Evolutionary conservation across 1,140 invertebrate species (phyloP).

Genomic region (Bombus haemorrhoidalis): DNA sequence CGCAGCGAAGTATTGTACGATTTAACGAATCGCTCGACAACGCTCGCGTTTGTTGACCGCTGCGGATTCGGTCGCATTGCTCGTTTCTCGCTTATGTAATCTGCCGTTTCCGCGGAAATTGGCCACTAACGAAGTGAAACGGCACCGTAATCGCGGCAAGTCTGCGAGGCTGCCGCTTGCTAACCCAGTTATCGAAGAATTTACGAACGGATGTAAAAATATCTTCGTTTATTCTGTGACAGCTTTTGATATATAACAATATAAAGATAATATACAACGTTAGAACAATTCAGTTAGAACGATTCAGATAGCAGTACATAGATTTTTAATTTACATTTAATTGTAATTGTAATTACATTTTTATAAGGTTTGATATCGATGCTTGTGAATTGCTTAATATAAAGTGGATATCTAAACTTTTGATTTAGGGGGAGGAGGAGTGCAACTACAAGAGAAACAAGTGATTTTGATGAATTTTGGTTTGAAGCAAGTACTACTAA

Average conservation of each 20-base stretch:
- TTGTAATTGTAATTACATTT: background rate
- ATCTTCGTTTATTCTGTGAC: background rate
- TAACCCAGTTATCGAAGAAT: slow-evolving; percentile 35
- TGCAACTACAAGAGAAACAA: too few species aligned
- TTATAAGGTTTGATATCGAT: background rate
- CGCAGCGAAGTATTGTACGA: background rate
- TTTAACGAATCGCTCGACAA: slow-evolving; percentile 54
- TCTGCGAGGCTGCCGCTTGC: background rate
- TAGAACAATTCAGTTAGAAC: background rate
- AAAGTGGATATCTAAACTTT: too few species aligned
- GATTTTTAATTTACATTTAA: background rate
- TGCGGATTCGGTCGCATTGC: slow-evolving; percentile 32
- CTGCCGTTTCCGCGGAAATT: slow-evolving; percentile 46
- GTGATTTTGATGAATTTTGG: too few species aligned
- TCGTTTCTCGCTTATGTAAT: slow-evolving; percentile 50
- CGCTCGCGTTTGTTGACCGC: slow-evolving; percentile 49
- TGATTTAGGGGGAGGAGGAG: rapidly evolving
- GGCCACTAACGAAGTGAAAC: slow-evolving; percentile 51
- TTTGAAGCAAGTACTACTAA: too few species aligned
- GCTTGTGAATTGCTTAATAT: background rate
- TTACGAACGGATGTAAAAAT: slow-evolving; percentile 5
- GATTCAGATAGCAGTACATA: too few species aligned
- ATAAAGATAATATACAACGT: background rate
- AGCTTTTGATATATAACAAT: background rate
- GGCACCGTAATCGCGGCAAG: slow-evolving; percentile 20